Conservation (phyloP, 2,888 invertebrate genomes). For the Plebejus argus region DNA sequence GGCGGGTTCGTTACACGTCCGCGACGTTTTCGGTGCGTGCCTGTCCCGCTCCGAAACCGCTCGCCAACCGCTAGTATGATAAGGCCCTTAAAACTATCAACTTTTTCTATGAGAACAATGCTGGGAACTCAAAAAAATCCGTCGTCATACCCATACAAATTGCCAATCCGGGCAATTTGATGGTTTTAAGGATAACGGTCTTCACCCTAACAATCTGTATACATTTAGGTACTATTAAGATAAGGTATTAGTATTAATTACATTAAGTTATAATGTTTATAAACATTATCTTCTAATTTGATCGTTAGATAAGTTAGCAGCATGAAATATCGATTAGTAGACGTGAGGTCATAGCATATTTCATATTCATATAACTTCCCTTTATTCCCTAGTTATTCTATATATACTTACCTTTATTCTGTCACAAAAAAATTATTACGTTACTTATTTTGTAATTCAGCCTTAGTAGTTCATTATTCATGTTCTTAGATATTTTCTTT, state of each 20-base stretch:
- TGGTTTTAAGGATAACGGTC: too few species aligned
- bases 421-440: background rate
- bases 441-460: background rate
- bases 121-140: too few species aligned
- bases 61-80: too few species aligned
- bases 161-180: too few species aligned
- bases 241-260: background rate
- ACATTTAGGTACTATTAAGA: background rate
- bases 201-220: too few species aligned
- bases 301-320: background rate
- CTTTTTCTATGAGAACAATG: too few species aligned
- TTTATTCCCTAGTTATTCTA: background rate
- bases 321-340: background rate
- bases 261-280: background rate
- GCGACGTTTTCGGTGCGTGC: too few species aligned
- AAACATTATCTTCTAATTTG: background rate
- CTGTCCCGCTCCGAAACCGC: too few species aligned
- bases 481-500: background rate
- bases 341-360: background rate
- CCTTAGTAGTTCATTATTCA: background rate
- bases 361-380: background rate
- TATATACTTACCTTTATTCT: background rate
- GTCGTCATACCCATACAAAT: too few species aligned
- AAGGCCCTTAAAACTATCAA: too few species aligned
- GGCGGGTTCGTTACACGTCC: too few species aligned